Percentiles rank a stretch among this genome's conserved stretches.
Evolutionary conservation across 35 echinoderm and acorn worm species (phyloP).

Genomic region (Heliocidaris tuberculata): DNA sequence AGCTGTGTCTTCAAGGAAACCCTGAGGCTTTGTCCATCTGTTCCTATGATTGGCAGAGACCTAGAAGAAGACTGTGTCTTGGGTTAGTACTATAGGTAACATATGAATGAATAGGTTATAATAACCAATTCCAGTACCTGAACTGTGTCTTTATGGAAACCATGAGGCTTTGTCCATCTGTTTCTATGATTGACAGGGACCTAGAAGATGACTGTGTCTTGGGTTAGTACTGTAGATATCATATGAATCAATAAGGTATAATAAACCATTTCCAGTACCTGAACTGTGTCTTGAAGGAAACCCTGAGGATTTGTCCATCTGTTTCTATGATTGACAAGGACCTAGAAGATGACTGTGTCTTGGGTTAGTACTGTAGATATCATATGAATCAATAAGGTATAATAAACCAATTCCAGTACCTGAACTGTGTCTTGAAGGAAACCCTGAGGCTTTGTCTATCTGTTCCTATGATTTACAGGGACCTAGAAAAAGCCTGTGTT

Average conservation of each 20-base stretch:
- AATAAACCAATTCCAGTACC: conserved; percentile 16
- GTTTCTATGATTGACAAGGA: conserved; percentile 73
- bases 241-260: too few species aligned
- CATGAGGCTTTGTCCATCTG: conserved; percentile 56
- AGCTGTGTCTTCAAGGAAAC: conserved; percentile 82
- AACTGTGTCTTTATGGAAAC: not conserved
- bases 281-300: conserved; percentile 75
- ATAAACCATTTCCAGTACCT: conserved; percentile 36
- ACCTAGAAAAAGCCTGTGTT: conserved; percentile 60
- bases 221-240: not conserved
- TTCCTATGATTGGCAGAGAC: conserved; percentile 72
- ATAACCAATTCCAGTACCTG: not conserved
- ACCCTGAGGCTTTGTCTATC: conserved; percentile 70
- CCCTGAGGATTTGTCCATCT: conserved; percentile 70
- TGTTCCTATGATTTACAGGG: conserved; percentile 74
- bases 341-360: conserved; percentile 11
- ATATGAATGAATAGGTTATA: not conserved
- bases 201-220: conserved; percentile 42
- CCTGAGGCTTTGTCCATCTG: conserved; percentile 74
- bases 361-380: not conserved
- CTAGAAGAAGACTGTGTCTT: conserved; percentile 69
- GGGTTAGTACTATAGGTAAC: conserved; percentile 3
- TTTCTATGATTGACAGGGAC: conserved; percentile 66
- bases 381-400: too few species aligned
- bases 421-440: conserved; percentile 78